phyloP scores from a whole-genome alignment of 2,888 invertebrate species.

The Orgyia antiqua region DNA sequence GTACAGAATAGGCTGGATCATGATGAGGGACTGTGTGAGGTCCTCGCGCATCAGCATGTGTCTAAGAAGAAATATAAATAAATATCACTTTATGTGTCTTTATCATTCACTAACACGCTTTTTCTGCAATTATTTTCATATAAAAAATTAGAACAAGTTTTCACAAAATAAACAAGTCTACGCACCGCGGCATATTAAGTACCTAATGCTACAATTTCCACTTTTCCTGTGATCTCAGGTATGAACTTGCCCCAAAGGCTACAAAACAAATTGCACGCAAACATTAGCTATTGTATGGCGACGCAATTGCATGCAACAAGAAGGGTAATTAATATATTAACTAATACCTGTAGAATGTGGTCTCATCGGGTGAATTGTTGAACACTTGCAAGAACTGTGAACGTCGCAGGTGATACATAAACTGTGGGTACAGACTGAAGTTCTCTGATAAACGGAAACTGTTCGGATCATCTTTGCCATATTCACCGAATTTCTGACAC shows the following conservation, averaged over 20 bases:
- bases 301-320: too few species aligned
- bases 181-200: too few species aligned
- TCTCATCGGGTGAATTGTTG: constrained; percentile 99
- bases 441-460: constrained; percentile 97
- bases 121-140: too few species aligned
- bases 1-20: constrained; percentile 99
- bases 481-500: constrained; percentile 99
- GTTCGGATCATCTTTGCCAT: constrained; percentile 97
- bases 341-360: constrained; percentile 97
- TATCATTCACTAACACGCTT: neutral
- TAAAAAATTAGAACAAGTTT: too few species aligned
- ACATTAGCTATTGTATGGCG: too few species aligned
- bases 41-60: constrained; percentile 99
- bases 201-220: too few species aligned
- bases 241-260: too few species aligned
- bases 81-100: too few species aligned
- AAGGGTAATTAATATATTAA: too few species aligned
- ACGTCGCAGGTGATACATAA: constrained; percentile 98
- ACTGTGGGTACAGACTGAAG: constrained; percentile 99
- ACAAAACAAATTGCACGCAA: too few species aligned
- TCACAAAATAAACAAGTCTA: too few species aligned
- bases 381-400: constrained; percentile 99
- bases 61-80: constrained; percentile 55
- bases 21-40: constrained; percentile 97
- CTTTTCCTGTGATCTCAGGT: too few species aligned